phyloP scores from a whole-genome alignment of 2,113 vertebrate genomes.

The Anoplopoma fimbria region DNA sequence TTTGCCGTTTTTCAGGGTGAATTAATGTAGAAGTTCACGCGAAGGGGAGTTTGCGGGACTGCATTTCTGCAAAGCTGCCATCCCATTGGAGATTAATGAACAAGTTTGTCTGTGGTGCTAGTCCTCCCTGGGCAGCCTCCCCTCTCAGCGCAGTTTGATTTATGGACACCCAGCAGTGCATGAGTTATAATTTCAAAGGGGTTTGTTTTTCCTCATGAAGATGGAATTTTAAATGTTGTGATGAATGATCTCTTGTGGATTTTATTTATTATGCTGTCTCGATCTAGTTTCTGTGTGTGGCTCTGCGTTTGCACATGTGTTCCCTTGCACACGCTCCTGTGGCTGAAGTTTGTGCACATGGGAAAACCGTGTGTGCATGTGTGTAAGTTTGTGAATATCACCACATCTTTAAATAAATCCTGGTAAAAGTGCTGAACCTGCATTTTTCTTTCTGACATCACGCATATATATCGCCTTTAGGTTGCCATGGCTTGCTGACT shows the following conservation, averaged over 20 bases:
- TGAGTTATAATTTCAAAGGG: conserved; percentile 77
- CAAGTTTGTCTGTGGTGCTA: conserved; percentile 60
- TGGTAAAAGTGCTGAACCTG: conserved; percentile 41
- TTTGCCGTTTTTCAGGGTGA: conserved; percentile 51
- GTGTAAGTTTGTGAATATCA: conserved; percentile 38
- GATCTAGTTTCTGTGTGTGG: not conserved
- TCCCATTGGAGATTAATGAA: conserved; percentile 78
- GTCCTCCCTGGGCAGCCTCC: conserved; percentile 60
- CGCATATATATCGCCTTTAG: conserved; percentile 44
- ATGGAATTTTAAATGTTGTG: conserved; percentile 82
- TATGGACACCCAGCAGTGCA: conserved; percentile 77
- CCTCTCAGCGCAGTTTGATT: conserved; percentile 73
- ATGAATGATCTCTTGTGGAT: conserved; percentile 73
- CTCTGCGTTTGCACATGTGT: not conserved
- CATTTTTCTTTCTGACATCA: conserved; percentile 35
- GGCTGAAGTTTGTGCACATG: not conserved
- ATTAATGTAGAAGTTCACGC: conserved; percentile 54
- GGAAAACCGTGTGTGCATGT: not conserved
- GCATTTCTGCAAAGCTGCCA: conserved; percentile 68
- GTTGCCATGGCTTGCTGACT: conserved; percentile 48
- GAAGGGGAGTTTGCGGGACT: conserved; percentile 55
- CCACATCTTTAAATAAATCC: conserved; percentile 37
- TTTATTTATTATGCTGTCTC: conserved; percentile 66
- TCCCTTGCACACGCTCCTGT: not conserved
- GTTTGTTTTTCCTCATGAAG: conserved; percentile 81